Percentiles rank a stretch among this genome's conserved stretches.
Conservation (phyloP, 2,888 invertebrate genomes). For the Limnephilus lunatus region DNA sequence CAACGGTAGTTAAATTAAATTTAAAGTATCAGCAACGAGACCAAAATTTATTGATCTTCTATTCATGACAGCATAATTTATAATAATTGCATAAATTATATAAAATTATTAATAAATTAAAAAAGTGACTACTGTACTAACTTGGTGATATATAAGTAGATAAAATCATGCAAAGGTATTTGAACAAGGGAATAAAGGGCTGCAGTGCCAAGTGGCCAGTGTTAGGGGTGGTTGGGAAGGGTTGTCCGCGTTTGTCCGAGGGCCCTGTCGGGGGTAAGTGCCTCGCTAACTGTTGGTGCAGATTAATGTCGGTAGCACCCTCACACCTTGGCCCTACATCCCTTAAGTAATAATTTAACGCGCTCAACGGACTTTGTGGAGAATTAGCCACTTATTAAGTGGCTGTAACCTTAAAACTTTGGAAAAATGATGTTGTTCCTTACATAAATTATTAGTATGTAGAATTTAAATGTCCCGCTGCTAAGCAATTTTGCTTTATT, state of each 20-base stretch:
- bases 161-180: not conserved
- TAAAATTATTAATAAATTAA: too few relatives aligned
- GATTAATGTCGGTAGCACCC: constrained; percentile 43
- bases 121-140: too few relatives aligned
- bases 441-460: not conserved
- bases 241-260: constrained; percentile 31
- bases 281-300: constrained; percentile 39
- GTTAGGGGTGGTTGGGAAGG: constrained; percentile 38
- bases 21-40: too few relatives aligned
- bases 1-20: too few relatives aligned
- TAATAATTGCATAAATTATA: too few relatives aligned
- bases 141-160: not conserved
- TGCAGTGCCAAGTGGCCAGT: constrained; percentile 46
- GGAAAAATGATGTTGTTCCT: not conserved
- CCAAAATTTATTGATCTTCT: too few relatives aligned
- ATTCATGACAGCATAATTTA: too few relatives aligned
- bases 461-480: not conserved
- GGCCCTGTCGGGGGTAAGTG: constrained; percentile 45
- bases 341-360: constrained; percentile 53
- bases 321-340: not conserved
- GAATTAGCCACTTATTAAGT: constrained; percentile 59
- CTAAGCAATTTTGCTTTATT: not conserved
- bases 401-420: not conserved
- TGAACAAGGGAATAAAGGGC: not conserved
- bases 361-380: constrained; percentile 58